Conservation (phyloP, 2,113 vertebrate species). For the Gyps fulvus region DNA sequence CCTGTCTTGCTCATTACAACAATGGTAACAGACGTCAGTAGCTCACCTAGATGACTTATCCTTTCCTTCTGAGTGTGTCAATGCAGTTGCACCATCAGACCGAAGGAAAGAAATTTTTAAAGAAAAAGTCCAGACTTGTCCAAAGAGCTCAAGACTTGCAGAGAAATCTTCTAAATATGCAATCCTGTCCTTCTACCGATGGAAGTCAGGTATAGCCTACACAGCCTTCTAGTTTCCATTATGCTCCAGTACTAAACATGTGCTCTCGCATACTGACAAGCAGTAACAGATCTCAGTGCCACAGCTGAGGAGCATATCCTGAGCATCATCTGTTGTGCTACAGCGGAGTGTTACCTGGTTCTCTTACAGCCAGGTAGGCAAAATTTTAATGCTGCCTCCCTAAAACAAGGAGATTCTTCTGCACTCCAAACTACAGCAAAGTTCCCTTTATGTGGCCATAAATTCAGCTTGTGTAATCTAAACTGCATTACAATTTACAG, state of each 20-base stretch:
- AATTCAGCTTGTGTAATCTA: not conserved
- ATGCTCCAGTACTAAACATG: not conserved
- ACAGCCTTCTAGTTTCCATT: not conserved
- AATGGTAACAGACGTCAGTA: not conserved
- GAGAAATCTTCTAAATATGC: not conserved
- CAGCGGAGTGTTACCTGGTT: not conserved
- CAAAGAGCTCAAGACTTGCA: not conserved
- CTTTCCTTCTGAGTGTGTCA: not conserved
- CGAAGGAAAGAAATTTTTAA: not conserved
- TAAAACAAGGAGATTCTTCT: not conserved
- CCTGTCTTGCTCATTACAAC: not conserved
- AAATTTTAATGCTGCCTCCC: not conserved
- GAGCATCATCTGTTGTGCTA: not conserved
- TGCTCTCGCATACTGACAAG: not conserved
- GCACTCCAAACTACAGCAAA: accelerated
- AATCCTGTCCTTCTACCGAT: not conserved
- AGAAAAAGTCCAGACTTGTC: not conserved
- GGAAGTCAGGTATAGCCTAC: not conserved
- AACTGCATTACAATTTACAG: not conserved
- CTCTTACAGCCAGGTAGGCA: not conserved
- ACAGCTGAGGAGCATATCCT: not conserved
- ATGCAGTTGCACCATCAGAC: not conserved
- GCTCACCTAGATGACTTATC: not conserved
- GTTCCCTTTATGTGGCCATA: not conserved
- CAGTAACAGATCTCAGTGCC: not conserved